Percentiles rank a stretch among this genome's conserved stretches.
Conservation (phyloP, 1,140 invertebrate genomes). For the Atta texana region DNA sequence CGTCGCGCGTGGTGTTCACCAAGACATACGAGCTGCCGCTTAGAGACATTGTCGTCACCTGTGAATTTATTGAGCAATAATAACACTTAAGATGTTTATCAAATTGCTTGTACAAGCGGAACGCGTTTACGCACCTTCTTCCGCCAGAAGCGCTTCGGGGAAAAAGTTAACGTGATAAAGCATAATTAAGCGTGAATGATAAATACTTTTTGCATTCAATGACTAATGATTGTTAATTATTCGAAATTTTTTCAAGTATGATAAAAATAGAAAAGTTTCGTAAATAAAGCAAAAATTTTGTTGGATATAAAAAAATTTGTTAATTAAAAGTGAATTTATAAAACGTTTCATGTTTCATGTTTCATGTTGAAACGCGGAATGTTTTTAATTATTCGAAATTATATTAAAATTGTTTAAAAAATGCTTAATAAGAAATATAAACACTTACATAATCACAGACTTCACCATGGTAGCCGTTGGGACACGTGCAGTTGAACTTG, state of each 20-base stretch:
- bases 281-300: too few relatives aligned
- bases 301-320: too few relatives aligned
- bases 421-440: neutral
- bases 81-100: neutral
- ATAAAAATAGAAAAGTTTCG: neutral
- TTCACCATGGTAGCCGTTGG: slow-evolving; percentile 92
- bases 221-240: neutral
- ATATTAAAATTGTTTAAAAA: slow-evolving; percentile 3
- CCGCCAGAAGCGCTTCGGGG: slow-evolving; percentile 23
- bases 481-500: slow-evolving; percentile 94
- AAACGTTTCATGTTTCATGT: neutral
- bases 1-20: slow-evolving; percentile 92
- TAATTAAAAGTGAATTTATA: neutral
- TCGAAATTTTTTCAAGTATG: neutral
- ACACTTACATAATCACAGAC: slow-evolving; percentile 90
- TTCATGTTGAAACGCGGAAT: neutral
- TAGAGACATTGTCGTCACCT: slow-evolving; percentile 95
- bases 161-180: slow-evolving; percentile 38
- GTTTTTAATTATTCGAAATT: neutral
- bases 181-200: slow-evolving; percentile 14
- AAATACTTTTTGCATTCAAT: neutral
- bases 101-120: neutral
- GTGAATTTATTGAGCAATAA: slow-evolving; percentile 66
- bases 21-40: slow-evolving; percentile 91
- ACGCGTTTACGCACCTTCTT: slow-evolving; percentile 52